Evolutionary conservation across 23 tunicate genomes (phyloP).

Genomic region (Diplosoma virens): DNA sequence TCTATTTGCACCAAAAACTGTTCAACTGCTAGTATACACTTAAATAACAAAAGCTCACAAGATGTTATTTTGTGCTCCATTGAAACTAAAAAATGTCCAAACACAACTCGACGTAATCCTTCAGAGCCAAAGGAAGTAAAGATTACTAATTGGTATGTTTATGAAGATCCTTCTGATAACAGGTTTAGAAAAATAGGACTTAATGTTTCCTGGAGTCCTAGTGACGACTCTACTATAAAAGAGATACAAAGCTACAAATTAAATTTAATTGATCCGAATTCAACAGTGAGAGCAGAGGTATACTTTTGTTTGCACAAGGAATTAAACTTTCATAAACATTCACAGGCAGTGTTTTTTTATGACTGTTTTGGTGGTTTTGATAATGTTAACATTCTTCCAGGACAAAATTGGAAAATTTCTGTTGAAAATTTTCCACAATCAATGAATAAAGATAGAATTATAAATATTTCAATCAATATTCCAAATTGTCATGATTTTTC

Average conservation of each 20-base stretch:
- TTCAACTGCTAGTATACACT: background rate
- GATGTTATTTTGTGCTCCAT: background rate
- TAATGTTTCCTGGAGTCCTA: slow-evolving; percentile 61
- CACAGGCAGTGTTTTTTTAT: background rate
- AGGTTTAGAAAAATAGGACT: slow-evolving; percentile 30
- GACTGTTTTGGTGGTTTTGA: background rate
- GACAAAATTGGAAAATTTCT: background rate
- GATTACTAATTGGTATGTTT: background rate
- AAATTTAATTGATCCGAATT: background rate
- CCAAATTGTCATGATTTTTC: slow-evolving; percentile 8
- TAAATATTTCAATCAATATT: background rate
- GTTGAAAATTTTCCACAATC: background rate
- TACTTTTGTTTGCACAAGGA: background rate
- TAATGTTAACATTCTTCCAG: background rate
- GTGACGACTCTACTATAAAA: slow-evolving; percentile 12
- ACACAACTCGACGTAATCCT: no score
- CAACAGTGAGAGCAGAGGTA: background rate
- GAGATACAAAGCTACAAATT: slow-evolving; percentile 18
- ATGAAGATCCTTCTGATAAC: slow-evolving; percentile 1
- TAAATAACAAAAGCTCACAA: background rate
- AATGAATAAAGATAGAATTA: background rate
- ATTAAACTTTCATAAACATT: background rate
- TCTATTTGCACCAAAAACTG: background rate
- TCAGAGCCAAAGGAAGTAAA: no score
- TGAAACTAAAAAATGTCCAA: no score